phyloP scores from a whole-genome alignment of 2,797 vertebrate genomes.

The Sciurus carolinensis region DNA sequence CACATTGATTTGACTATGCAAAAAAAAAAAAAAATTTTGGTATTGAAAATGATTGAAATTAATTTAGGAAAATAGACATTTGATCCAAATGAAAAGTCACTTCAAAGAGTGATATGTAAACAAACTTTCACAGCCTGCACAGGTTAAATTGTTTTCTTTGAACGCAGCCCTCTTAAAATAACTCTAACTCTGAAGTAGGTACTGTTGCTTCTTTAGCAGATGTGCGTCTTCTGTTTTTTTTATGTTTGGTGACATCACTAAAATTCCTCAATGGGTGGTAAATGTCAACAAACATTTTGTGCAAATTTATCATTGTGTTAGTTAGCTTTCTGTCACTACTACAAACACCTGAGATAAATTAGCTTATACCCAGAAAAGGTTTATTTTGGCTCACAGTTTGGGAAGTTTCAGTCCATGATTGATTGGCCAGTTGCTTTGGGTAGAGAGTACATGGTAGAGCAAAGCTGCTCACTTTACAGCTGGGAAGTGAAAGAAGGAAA shows the following conservation, averaged over 20 bases:
- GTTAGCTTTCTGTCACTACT: background rate
- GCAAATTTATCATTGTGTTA: background rate
- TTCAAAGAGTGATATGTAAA: constrained; percentile 66
- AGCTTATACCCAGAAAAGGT: background rate
- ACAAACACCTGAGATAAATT: background rate
- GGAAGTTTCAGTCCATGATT: background rate
- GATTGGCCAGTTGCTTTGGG: background rate
- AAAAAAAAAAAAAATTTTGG: constrained; percentile 16
- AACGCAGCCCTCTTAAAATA: constrained; percentile 57
- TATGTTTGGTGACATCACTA: constrained; percentile 49
- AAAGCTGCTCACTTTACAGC: background rate
- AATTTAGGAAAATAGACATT: constrained; percentile 51
- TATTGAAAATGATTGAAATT: constrained; percentile 54
- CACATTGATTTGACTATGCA: background rate
- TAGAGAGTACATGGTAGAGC: background rate
- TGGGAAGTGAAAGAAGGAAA: background rate
- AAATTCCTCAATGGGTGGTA: background rate
- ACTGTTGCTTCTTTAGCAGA: constrained; percentile 26
- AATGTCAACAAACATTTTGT: constrained; percentile 55
- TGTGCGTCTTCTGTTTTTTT: constrained; percentile 52
- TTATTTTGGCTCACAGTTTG: background rate
- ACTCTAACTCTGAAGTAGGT: constrained; percentile 64
- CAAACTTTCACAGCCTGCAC: constrained; percentile 18
- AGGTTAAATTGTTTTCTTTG: constrained; percentile 66
- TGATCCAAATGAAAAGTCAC: constrained; percentile 56